These are phyloP conservation scores for Cryptocephalus primarius DNA, from an alignment of 2,888 invertebrate genomes.

Conservation along the genomic window DNA sequence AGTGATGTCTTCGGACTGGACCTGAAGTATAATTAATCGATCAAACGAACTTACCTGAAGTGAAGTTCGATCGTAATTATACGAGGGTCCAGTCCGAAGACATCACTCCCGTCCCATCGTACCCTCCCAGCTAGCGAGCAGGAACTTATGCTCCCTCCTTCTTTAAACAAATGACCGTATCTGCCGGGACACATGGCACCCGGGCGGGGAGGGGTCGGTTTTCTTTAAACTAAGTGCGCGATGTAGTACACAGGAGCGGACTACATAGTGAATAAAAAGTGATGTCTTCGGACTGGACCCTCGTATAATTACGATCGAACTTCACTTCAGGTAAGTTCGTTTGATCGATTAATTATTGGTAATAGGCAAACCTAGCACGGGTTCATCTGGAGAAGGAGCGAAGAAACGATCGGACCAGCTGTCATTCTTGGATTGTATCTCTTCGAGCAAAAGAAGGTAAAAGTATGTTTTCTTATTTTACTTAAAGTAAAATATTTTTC, in stretches of 20 bases:
- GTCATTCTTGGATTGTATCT: too few relatives aligned
- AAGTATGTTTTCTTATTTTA: too few relatives aligned
- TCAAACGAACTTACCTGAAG: conserved; percentile 10
- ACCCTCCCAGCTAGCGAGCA: too few relatives aligned
- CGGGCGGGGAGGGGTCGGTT: not conserved
- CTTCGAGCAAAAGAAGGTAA: too few relatives aligned
- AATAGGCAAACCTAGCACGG: too few relatives aligned
- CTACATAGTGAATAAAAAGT: not conserved
- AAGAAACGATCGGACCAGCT: too few relatives aligned
- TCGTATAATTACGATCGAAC: conserved; percentile 11
- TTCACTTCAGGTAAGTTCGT: conserved; percentile 8
- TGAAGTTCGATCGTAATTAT: conserved; percentile 10
- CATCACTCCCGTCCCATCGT: conserved; percentile 1
- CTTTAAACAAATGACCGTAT: not conserved
- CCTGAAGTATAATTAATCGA: conserved; percentile 10
- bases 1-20: conserved; percentile 6
- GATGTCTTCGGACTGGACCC: conserved; percentile 8
- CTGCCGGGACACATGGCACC: too few relatives aligned
- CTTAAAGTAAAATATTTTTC: too few relatives aligned
- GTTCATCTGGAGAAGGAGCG: too few relatives aligned
- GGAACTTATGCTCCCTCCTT: not conserved
- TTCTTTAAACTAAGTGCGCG: not conserved
- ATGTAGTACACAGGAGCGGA: too few relatives aligned
- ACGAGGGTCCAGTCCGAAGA: conserved; percentile 9
- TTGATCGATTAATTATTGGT: conserved; percentile 8